Base-by-base conservation (phyloP, 2,797 vertebrate species). In the Neostethus bicornis region DNA sequence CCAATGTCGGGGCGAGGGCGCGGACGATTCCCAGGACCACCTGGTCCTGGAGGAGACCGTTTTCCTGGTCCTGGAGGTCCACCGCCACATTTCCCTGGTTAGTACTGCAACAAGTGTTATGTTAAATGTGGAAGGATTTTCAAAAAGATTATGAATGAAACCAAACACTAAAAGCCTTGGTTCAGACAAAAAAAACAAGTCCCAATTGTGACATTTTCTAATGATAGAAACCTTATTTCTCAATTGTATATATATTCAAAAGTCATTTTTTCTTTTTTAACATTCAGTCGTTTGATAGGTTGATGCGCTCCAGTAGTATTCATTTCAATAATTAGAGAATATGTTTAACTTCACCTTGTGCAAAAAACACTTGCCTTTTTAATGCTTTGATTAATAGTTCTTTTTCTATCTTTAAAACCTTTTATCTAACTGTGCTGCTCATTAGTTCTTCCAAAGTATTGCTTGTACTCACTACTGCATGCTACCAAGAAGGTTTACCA, bases 51-150 rank as follows among this genome's bases (percentile, higher is more conserved):
- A 80, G 94, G 93, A 78, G 97, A 98, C 78, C 95, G 96, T 65
- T 98, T 99, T 79, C 95, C 96, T 65, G 95, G 96, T 51, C 95
- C 96, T 52, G 97, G 97, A 79, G 97, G 96, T 10, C 96, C 96
- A n/a, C 95, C 96, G 31, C 96, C 96, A 70, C 96, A 96, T 83
- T 95, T 96, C 61, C 95, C 95, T 87, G 96, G 96, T 97, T 91
- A 78, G 78, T 79, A 73, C 75, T 41, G 19, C 31, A 24, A 23
- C 24, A 24, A n/a, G 4, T 28, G 20, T 51, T 28, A 1, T 23
- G 19, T 17, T 19, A 23, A 6, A 72, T 64, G 14, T 21, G 25
- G 9, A n/a, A n/a, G n/a, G n/a, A n/a, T n/a, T n/a, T n/a, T n/a
- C n/a, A n/a, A n/a, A n/a, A n/a, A n/a, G n/a, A n/a, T n/a, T n/a